Conservation (phyloP, 2,888 invertebrate genomes). For the Cataglyphis cursor region DNA sequence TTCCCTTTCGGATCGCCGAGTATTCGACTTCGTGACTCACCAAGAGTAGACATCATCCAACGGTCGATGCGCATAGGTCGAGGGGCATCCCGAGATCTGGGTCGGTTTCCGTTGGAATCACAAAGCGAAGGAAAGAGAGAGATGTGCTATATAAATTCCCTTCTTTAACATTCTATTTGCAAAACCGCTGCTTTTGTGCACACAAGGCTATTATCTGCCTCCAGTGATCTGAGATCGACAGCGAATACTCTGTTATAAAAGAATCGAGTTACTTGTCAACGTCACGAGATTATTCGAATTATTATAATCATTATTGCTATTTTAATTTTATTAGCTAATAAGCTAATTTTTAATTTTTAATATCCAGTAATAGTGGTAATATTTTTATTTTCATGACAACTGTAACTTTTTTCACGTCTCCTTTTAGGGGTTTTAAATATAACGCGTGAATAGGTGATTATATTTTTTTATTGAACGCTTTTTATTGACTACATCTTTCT, state of each 20-base stretch:
- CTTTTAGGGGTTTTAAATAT: background rate
- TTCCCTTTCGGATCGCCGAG: slow-evolving; percentile 48
- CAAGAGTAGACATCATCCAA: slow-evolving; percentile 54
- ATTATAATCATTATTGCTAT: background rate
- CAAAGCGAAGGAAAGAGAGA: slow-evolving; percentile 32
- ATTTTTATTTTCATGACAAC: background rate
- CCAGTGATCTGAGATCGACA: background rate
- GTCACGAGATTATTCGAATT: background rate
- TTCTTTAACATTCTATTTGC: slow-evolving; percentile 25
- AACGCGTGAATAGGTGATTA: background rate
- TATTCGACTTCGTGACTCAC: slow-evolving; percentile 63
- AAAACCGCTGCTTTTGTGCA: slow-evolving; percentile 12
- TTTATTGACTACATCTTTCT: background rate
- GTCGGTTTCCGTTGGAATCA: slow-evolving; percentile 62
- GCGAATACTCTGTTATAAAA: background rate
- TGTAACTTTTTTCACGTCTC: background rate
- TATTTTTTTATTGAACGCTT: background rate
- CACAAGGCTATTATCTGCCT: background rate
- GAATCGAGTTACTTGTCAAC: background rate
- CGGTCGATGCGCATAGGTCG: slow-evolving; percentile 67
- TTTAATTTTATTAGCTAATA: background rate
- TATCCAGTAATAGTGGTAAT: background rate
- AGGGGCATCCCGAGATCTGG: slow-evolving; percentile 69
- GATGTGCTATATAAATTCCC: slow-evolving; percentile 1
- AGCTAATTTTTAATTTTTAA: background rate